These are phyloP conservation scores for Orchestes rusci DNA, from an alignment of 2,888 invertebrate species.

Conservation along the genomic window DNA sequence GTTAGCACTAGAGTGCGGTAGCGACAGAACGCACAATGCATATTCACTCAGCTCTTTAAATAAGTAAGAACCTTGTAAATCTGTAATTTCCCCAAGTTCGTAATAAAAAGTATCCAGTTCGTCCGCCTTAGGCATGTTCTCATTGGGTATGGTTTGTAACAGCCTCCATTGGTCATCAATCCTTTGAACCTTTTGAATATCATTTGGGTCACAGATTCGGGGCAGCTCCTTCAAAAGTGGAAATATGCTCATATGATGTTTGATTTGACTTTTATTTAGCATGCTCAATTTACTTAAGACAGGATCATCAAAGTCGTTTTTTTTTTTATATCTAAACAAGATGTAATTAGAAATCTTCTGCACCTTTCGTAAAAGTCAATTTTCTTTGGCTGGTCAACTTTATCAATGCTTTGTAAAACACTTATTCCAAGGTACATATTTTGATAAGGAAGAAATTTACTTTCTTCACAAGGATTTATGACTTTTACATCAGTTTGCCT, in stretches of 20 bases:
- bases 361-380: constrained; percentile 1
- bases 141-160: too few species aligned
- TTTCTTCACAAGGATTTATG: background rate
- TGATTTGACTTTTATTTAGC: background rate
- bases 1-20: constrained; percentile 5
- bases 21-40: constrained; percentile 1
- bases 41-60: too few species aligned
- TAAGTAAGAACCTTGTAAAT: too few species aligned
- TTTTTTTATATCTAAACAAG: constrained; percentile 3
- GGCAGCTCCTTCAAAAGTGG: background rate
- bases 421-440: constrained; percentile 8
- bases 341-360: constrained; percentile 2
- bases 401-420: background rate
- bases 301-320: constrained; percentile 4
- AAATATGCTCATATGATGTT: background rate
- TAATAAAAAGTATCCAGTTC: too few species aligned
- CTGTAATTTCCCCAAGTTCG: too few species aligned
- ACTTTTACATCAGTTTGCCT: background rate
- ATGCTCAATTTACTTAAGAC: background rate
- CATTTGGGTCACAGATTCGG: too few species aligned
- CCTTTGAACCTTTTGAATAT: background rate
- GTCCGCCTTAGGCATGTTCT: too few species aligned
- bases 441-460: background rate
- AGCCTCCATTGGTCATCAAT: constrained; percentile 5
- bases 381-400: background rate